Base-by-base conservation (phyloP, 2,113 vertebrate genomes). In the Chascanopsetta lugubris region DNA sequence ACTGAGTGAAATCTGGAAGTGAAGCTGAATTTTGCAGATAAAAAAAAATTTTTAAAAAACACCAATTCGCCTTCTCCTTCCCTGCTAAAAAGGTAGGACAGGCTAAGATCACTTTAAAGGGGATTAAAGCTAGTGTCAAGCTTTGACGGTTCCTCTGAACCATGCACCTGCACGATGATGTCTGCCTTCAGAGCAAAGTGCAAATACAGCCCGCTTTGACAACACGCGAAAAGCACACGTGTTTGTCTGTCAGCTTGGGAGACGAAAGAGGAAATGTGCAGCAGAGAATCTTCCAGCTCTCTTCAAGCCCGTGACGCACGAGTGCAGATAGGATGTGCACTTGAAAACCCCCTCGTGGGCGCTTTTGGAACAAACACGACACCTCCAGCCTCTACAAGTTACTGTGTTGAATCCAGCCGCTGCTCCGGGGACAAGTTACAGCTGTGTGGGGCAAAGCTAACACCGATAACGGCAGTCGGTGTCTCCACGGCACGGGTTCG, bases 241-340 rank as follows among this genome's bases (percentile, higher is more conserved):
- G 38, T 42, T 2, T 18, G 18, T 21, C 17, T 8, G n/a, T 8
- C 42, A 21, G 18, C n/a, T 45, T 17, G 10, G n/a, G 2, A 45
- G 8, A n/a, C n/a, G n/a, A n/a, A n/a, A n/a, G 42, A 45, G 42
- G 18, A 11, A 8, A 51, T 11, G 1, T 5, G 11, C 38, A 18
- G 30, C 22, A 36, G 1, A 62, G 72, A 72, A 57, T 59, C 59
- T 26, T 75, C 55, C 29, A 48, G 40, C n/a, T 10, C 6, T 24
- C 32, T 9, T 8, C 11, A 49, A 76, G 48, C 7, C 66, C 51
- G 20, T 55, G 74, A 77, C 53, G 68, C 64, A 75, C 24, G 24
- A 26, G 26, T 26, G 60, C 32, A 70, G 48, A 48, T 65, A 9
- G 25, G 47, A 69, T 67, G 59, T 43, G 69, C 21, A 57, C n/a